Evolutionary conservation across 2,113 vertebrate genomes (phyloP).

Genomic region (Bos indicus): DNA sequence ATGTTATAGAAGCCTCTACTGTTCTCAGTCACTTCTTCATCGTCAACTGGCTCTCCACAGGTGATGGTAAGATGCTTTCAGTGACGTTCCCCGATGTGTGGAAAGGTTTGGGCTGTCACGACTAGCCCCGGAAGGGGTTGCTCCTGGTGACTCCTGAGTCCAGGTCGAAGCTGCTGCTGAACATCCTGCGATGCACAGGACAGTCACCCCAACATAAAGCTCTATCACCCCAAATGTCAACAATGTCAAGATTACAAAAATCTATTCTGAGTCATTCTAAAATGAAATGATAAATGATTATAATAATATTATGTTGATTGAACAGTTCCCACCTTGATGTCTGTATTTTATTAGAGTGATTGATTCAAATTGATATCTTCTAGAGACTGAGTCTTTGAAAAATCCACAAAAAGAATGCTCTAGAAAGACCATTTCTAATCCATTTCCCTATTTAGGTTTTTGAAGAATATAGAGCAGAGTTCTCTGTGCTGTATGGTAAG

Average conservation of each 20-base stretch:
- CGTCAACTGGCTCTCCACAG: not conserved
- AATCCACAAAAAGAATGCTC: not conserved
- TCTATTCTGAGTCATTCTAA: not conserved
- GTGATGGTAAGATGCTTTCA: accelerated
- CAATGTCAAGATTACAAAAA: not conserved
- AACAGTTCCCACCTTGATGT: not conserved
- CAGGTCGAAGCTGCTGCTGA: not conserved
- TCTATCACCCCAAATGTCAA: not conserved
- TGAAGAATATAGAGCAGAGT: not conserved
- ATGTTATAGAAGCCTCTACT: accelerated
- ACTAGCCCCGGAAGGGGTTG: accelerated
- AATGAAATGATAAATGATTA: not conserved
- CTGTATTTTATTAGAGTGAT: not conserved
- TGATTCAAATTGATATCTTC: not conserved
- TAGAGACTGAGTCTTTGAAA: not conserved
- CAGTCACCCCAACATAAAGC: not conserved
- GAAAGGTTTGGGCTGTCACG: not conserved
- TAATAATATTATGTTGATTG: not conserved
- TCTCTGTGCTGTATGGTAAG: not conserved
- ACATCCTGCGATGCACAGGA: not conserved
- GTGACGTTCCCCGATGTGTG: accelerated
- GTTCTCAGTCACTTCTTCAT: not conserved
- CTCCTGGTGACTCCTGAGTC: accelerated
- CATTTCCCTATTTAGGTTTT: not conserved
- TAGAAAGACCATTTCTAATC: not conserved